Evolutionary conservation across 2,888 invertebrate genomes (phyloP).

Genomic region (Mythimna pallens): DNA sequence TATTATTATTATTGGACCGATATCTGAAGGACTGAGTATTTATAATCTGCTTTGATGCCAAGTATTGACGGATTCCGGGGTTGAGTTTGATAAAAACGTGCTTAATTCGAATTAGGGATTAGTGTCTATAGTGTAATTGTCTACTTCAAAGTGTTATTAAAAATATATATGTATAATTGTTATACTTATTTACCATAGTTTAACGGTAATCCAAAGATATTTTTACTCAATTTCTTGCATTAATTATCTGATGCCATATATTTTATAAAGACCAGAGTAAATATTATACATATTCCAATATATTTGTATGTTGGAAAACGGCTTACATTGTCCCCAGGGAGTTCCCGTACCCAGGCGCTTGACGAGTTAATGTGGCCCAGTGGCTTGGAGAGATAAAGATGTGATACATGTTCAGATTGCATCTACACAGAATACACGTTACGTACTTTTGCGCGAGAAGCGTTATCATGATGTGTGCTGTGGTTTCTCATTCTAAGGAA

Average conservation of each 20-base stretch:
- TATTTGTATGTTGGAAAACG: conserved; percentile 8
- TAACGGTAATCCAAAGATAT: no score
- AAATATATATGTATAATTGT: no score
- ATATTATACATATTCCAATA: conserved; percentile 12
- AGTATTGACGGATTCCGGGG: no score
- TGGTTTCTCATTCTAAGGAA: conserved; percentile 21
- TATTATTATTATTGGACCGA: no score
- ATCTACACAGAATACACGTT: conserved; percentile 56
- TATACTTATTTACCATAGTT: no score
- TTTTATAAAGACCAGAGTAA: background rate
- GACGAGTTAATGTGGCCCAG: conserved; percentile 53
- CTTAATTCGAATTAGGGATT: no score
- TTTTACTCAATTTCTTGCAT: no score
- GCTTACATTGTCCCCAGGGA: conserved; percentile 26
- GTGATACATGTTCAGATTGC: conserved; percentile 51
- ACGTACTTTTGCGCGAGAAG: conserved; percentile 53
- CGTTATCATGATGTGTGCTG: conserved; percentile 26
- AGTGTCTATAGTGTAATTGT: no score
- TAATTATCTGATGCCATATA: background rate
- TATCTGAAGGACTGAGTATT: no score
- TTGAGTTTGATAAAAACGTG: no score
- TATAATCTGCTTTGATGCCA: no score
- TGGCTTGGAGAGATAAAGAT: conserved; percentile 65
- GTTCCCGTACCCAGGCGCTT: conserved; percentile 24
- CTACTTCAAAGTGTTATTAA: no score